A percentile compares a stretch with the other conserved stretches of the same genome.
Conservation (phyloP, 2,797 vertebrate species). For the Cheirogaleus major region DNA sequence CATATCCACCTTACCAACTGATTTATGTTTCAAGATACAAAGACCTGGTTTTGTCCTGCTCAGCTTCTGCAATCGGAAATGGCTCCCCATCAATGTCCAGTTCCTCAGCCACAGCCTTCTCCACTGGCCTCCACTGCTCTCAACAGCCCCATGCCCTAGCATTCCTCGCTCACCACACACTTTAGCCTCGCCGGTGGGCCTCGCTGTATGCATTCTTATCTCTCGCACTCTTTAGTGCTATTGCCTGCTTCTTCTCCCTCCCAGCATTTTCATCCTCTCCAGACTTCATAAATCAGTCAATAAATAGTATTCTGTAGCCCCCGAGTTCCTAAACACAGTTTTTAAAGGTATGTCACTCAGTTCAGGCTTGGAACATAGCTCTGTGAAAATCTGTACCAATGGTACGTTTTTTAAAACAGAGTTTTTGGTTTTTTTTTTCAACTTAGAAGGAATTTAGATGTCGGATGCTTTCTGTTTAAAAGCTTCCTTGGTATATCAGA, state of each 20-base stretch:
- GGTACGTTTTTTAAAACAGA: not conserved
- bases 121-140: not conserved
- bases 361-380: constrained; percentile 1
- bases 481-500: not conserved
- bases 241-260: not conserved
- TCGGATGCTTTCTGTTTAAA: not conserved
- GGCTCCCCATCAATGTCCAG: not conserved
- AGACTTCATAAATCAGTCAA: not conserved
- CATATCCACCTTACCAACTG: not conserved
- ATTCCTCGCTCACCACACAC: not conserved
- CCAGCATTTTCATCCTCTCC: not conserved
- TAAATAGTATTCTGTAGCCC: not conserved
- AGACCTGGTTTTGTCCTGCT: not conserved
- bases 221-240: not conserved
- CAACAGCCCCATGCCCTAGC: not conserved
- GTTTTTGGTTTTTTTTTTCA: not conserved
- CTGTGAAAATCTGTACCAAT: not conserved
- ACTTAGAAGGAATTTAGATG: not conserved
- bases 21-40: not conserved
- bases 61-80: not conserved
- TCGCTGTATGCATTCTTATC: not conserved
- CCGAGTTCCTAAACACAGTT: not conserved
- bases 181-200: not conserved
- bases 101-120: not conserved
- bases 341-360: not conserved